These are phyloP conservation scores for Heliconius ethilla DNA, from an alignment of 2,888 invertebrate genomes.

Conservation along the genomic window DNA sequence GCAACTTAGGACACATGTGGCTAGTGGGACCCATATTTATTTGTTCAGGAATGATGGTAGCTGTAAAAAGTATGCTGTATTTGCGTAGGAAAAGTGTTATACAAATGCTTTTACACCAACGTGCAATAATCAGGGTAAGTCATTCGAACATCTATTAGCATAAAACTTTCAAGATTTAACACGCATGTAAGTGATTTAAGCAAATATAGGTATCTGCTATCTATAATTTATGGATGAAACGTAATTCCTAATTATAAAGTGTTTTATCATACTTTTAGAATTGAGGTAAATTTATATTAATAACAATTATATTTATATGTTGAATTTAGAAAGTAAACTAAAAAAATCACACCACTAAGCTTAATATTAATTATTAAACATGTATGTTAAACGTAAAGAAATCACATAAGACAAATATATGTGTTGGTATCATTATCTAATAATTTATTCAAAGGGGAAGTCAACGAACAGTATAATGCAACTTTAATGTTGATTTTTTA, in stretches of 20 bases:
- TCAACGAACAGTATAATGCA: not conserved
- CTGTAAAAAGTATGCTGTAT: slow-evolving; percentile 85
- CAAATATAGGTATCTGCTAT: slow-evolving; percentile 21
- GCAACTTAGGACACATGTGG: slow-evolving; percentile 86
- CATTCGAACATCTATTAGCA: not conserved
- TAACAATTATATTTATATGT: not conserved
- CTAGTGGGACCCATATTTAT: slow-evolving; percentile 85
- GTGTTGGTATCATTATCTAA: not conserved
- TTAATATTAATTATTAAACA: not conserved
- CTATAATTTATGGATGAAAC: slow-evolving; percentile 22
- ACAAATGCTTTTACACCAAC: slow-evolving; percentile 84
- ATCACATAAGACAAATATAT: not conserved
- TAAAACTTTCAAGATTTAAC: not conserved
- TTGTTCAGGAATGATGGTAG: slow-evolving; percentile 86
- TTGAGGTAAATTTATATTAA: not conserved
- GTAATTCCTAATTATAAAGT: slow-evolving; percentile 2
- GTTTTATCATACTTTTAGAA: slow-evolving; percentile 36
- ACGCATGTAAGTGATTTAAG: slow-evolving; percentile 17
- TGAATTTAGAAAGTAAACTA: slow-evolving; percentile 3
- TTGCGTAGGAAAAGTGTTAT: slow-evolving; percentile 84
- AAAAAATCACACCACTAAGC: not conserved
- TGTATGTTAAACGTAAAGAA: not conserved
- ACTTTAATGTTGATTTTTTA: not conserved
- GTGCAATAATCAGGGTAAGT: slow-evolving; percentile 83
- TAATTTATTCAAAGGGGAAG: not conserved